These are phyloP conservation scores for Aspidapion aeneum DNA, from an alignment of 2,888 invertebrate genomes.

Conservation along the genomic window DNA sequence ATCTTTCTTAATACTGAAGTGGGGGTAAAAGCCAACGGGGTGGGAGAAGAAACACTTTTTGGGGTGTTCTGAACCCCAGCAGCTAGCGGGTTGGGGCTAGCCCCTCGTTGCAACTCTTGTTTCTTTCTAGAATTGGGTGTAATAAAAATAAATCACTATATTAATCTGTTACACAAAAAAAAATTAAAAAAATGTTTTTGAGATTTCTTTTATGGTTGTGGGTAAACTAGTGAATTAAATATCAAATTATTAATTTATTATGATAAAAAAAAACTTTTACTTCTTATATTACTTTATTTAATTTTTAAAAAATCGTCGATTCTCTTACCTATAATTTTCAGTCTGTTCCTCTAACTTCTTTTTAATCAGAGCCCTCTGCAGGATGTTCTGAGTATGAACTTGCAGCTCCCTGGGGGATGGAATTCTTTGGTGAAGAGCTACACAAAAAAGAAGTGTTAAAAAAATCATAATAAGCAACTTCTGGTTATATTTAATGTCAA, in stretches of 20 bases:
- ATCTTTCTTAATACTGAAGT: constrained; percentile 92
- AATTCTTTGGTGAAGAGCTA: constrained; percentile 67
- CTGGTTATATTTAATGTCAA: no score
- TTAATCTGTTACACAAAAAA: no score
- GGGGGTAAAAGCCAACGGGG: constrained; percentile 85
- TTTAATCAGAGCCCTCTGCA: constrained; percentile 83
- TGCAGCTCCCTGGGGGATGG: constrained; percentile 83
- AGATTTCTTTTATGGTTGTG: no score
- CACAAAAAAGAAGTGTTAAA: constrained; percentile 6
- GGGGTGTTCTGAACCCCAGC: constrained; percentile 10
- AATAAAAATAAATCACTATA: no score
- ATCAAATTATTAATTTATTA: no score
- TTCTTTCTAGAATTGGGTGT: constrained; percentile 65
- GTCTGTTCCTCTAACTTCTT: constrained; percentile 86
- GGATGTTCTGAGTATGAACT: constrained; percentile 81
- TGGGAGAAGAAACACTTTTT: constrained; percentile 58
- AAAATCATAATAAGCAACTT: no score
- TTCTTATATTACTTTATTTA: no score
- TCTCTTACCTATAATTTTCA: constrained; percentile 60
- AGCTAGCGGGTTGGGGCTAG: constrained; percentile 29
- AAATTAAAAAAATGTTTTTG: no score
- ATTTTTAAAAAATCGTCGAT: no score
- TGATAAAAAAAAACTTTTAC: no score
- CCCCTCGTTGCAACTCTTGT: constrained; percentile 57
- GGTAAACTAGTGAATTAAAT: no score